Conservation (phyloP, 2,113 vertebrate genomes). For the Nettapus auritus region DNA sequence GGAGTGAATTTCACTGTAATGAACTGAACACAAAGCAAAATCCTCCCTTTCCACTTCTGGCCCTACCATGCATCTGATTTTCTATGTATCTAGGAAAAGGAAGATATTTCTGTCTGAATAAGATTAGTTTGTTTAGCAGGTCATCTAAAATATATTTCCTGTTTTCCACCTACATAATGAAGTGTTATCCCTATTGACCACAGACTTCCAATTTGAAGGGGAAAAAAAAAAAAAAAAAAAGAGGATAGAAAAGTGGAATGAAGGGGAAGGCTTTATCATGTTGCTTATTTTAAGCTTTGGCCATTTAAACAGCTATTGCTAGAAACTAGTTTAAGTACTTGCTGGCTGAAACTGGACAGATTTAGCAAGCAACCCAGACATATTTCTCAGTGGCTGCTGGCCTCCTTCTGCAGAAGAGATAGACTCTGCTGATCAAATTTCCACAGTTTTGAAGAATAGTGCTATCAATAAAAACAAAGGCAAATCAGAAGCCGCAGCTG, state of each 20-base stretch:
- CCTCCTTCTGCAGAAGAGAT: neutral
- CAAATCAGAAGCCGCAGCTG: neutral
- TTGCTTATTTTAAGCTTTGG: conserved; percentile 6
- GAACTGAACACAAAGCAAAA: neutral
- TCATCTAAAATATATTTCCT: neutral
- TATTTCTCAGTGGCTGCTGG: conserved; percentile 11
- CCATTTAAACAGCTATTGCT: neutral
- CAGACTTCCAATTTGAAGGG: neutral
- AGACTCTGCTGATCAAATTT: neutral
- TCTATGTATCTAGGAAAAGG: neutral
- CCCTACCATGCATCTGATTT: neutral
- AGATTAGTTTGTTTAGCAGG: neutral
- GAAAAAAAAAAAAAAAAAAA: neutral
- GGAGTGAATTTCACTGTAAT: conserved; percentile 8
- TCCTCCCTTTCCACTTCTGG: neutral
- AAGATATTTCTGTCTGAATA: neutral
- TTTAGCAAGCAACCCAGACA: neutral
- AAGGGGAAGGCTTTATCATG: neutral
- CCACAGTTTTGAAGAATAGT: neutral
- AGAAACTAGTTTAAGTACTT: neutral
- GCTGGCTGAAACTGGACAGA: neutral
- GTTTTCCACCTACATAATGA: neutral
- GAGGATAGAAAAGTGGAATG: neutral
- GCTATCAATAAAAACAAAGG: accelerated
- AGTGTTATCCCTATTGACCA: neutral